phyloP scores from a whole-genome alignment of 2,888 invertebrate genomes.

The Pterostichus madidus region DNA sequence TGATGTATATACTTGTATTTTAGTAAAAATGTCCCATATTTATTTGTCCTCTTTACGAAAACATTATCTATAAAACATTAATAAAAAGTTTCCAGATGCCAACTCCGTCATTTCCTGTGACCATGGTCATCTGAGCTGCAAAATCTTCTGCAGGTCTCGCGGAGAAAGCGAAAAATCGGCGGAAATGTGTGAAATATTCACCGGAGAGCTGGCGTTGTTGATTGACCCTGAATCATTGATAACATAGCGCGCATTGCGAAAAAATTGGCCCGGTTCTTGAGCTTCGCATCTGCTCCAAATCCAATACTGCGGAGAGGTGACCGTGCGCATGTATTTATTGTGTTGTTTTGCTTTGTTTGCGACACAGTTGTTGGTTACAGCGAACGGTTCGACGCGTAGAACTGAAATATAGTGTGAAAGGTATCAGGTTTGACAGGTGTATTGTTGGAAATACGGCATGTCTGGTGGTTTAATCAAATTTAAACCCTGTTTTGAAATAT shows the following conservation, averaged over 20 bases:
- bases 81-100: not conserved
- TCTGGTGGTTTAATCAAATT: not conserved
- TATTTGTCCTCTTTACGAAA: too few species aligned
- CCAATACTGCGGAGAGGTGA: not conserved
- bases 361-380: not conserved
- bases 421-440: not conserved
- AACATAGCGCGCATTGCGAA: not conserved
- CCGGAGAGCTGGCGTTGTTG: constrained; percentile 25
- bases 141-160: not conserved
- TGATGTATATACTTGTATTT: too few species aligned
- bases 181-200: constrained; percentile 43
- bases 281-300: constrained; percentile 16
- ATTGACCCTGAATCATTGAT: constrained; percentile 51
- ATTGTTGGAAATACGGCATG: too few species aligned
- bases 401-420: not conserved
- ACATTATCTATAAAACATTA: constrained; percentile 6
- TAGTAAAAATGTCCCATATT: too few species aligned
- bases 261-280: constrained; percentile 19
- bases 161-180: not conserved
- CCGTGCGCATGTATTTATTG: constrained; percentile 1
- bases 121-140: not conserved
- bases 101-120: not conserved
- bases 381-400: too few species aligned
- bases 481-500: constrained; percentile 11
- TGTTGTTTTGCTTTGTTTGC: constrained; percentile 1